Percentiles rank a stretch among this genome's conserved stretches.
These are phyloP conservation scores for Peromyscus attwateri DNA, from an alignment of 2,797 vertebrate species.

Conservation along the genomic window DNA sequence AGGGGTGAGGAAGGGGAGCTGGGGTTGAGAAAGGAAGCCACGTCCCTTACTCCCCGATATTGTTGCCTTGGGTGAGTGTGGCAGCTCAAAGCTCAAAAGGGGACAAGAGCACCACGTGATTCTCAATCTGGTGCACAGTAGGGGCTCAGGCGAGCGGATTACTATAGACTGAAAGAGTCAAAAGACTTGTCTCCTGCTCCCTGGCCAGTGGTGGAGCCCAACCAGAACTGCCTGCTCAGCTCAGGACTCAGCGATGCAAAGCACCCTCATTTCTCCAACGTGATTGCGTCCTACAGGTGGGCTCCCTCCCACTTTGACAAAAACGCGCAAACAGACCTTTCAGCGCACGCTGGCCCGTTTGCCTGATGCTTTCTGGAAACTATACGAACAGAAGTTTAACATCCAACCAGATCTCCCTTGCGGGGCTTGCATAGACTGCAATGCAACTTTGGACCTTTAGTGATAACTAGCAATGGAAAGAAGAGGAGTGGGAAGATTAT, in stretches of 20 bases:
- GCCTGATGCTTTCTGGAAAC: slow-evolving; percentile 61
- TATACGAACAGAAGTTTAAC: slow-evolving; percentile 36
- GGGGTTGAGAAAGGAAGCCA: slow-evolving; percentile 3
- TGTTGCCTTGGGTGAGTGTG: slow-evolving; percentile 5
- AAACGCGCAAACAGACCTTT: not conserved
- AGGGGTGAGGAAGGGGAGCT: not conserved
- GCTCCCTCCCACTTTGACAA: slow-evolving; percentile 18
- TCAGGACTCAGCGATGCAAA: not conserved
- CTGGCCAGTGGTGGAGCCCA: slow-evolving; percentile 2
- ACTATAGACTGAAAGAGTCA: slow-evolving; percentile 35
- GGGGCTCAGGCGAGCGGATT: slow-evolving; percentile 32
- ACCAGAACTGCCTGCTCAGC: slow-evolving; percentile 15
- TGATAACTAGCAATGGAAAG: slow-evolving; percentile 63
- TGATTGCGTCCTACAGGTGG: slow-evolving; percentile 85
- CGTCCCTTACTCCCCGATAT: not conserved
- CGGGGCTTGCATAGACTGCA: slow-evolving; percentile 43
- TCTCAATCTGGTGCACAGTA: slow-evolving; percentile 69
- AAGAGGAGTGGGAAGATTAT: slow-evolving; percentile 41
- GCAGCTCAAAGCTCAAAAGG: slow-evolving; percentile 47
- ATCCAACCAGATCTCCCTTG: slow-evolving; percentile 49
- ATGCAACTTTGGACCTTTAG: slow-evolving; percentile 69
- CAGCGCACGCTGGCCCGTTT: not conserved
- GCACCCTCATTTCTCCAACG: not conserved
- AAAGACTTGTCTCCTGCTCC: not conserved
- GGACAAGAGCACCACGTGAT: slow-evolving; percentile 78